Percentiles rank a stretch among this genome's conserved stretches.
phyloP scores from a whole-genome alignment of 1,140 invertebrate genomes.

The Lordiphosa stackelbergi region DNA sequence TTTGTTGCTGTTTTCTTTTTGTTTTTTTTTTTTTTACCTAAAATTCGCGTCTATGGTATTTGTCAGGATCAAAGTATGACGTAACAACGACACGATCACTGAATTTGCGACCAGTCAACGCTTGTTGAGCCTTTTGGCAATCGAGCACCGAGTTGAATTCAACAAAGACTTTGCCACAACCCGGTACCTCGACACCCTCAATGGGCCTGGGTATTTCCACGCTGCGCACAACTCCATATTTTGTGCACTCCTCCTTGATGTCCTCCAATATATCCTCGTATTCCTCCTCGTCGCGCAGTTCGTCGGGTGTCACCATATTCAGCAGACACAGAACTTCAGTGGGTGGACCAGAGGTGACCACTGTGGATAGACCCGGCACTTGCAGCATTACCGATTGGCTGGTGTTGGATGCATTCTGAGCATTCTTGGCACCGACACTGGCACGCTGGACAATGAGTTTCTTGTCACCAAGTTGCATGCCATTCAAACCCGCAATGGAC shows the following conservation, averaged over 20 bases:
- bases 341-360: conserved; percentile 92
- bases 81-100: conserved; percentile 99
- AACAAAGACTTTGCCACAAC: conserved; percentile 99
- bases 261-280: conserved; percentile 99
- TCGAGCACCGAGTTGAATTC: conserved; percentile 98
- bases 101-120: conserved; percentile 98
- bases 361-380: conserved; percentile 92
- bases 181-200: conserved; percentile 97
- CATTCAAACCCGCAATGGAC: conserved; percentile 98
- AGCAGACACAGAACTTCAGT: conserved; percentile 98
- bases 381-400: conserved; percentile 84
- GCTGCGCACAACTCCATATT: conserved; percentile 96
- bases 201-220: conserved; percentile 98
- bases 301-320: conserved; percentile 99
- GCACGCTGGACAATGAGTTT: conserved; percentile 98
- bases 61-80: conserved; percentile 99
- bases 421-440: conserved; percentile 96
- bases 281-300: conserved; percentile 98
- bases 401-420: conserved; percentile 85
- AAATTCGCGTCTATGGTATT: conserved; percentile 99
- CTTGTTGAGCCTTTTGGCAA: conserved; percentile 99
- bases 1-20: neutral
- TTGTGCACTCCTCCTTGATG: conserved; percentile 98
- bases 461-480: conserved; percentile 99
- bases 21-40: conserved; percentile 79